Conservation (phyloP, 2,113 vertebrate species). For the Willisornis vidua region DNA sequence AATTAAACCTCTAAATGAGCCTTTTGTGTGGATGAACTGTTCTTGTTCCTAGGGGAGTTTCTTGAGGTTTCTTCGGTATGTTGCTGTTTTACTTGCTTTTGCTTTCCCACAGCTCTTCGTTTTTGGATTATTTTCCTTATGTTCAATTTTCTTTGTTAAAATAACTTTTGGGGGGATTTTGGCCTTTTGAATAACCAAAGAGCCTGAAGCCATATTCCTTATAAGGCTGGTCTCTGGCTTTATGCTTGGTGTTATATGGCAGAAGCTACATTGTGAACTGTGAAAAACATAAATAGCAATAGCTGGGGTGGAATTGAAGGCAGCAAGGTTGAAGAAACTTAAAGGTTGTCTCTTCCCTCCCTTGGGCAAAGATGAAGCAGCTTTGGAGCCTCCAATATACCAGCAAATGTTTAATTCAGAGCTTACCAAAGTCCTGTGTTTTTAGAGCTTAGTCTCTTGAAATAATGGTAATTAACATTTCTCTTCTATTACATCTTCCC, state of each 20-base stretch:
- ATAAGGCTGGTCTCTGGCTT: background rate
- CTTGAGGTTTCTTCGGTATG: constrained; percentile 49
- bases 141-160: constrained; percentile 26
- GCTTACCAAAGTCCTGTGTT: background rate
- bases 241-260: background rate
- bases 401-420: background rate
- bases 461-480: constrained; percentile 1
- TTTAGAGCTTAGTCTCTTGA: background rate
- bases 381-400: background rate
- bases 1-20: constrained; percentile 43
- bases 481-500: background rate
- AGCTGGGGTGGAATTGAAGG: background rate
- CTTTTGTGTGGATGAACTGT: constrained; percentile 22
- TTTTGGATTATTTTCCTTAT: constrained; percentile 8
- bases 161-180: background rate
- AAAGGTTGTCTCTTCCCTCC: background rate
- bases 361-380: background rate
- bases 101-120: constrained; percentile 37
- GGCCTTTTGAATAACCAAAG: background rate
- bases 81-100: constrained; percentile 28
- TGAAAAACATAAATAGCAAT: background rate
- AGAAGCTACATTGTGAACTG: background rate
- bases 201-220: background rate
- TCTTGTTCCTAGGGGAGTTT: constrained; percentile 23
- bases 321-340: background rate